Conservation (phyloP, 1,140 invertebrate species). For the Laupala kohalensis region DNA sequence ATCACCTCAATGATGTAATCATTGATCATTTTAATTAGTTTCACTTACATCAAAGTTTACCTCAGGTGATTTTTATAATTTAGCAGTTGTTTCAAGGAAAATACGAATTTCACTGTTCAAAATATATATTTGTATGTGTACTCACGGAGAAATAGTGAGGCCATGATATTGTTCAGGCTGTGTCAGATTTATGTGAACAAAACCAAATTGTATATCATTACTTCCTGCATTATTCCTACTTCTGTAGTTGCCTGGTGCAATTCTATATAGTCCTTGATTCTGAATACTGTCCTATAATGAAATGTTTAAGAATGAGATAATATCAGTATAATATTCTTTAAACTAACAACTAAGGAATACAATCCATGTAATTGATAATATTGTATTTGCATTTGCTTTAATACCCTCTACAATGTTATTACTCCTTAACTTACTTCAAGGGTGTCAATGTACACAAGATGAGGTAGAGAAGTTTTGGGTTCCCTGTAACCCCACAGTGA, state of each 20-base stretch:
- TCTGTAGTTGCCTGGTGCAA: constrained; percentile 51
- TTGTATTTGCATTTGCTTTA: too few relatives aligned
- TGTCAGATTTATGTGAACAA: constrained; percentile 80
- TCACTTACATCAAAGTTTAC: too few relatives aligned
- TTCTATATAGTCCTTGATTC: constrained; percentile 51
- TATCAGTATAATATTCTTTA: too few relatives aligned
- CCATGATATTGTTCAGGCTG: constrained; percentile 55
- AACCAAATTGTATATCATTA: constrained; percentile 70
- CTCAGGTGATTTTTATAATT: too few relatives aligned
- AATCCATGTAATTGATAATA: too few relatives aligned
- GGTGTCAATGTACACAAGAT: constrained; percentile 45
- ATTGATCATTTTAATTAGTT: too few relatives aligned
- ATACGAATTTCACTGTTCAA: too few relatives aligned
- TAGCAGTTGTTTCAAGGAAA: too few relatives aligned
- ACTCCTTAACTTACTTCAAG: constrained; percentile 29
- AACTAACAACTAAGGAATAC: too few relatives aligned
- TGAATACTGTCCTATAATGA: constrained; percentile 40
- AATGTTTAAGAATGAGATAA: too few relatives aligned
- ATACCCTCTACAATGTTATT: not conserved
- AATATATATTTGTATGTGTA: too few relatives aligned
- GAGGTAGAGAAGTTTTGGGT: constrained; percentile 50
- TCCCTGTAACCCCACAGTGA: constrained; percentile 79
- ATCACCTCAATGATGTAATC: too few relatives aligned
- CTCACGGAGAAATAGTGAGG: constrained; percentile 65
- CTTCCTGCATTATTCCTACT: constrained; percentile 51